Conservation (phyloP, 2,888 invertebrate species). For the Hemithea aestivaria region DNA sequence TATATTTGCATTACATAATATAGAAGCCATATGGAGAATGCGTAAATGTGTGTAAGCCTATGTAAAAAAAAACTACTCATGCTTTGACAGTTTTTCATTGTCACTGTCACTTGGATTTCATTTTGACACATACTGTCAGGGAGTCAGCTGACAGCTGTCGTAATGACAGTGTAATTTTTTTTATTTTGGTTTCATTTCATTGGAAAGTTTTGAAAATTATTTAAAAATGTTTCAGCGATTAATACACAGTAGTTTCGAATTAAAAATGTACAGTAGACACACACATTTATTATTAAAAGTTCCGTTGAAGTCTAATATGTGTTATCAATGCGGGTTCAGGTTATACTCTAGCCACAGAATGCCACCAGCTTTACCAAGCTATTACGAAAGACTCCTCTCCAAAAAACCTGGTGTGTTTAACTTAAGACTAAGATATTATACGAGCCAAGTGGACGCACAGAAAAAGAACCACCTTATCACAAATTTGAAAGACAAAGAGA, state of each 20-base stretch:
- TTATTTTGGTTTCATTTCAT: slow-evolving; percentile 28
- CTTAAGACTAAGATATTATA: slow-evolving; percentile 51
- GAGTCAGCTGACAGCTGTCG: slow-evolving; percentile 15
- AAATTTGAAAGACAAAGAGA: slow-evolving; percentile 42
- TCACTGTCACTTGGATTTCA: too few relatives aligned
- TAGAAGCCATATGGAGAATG: too few relatives aligned
- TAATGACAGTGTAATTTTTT: slow-evolving; percentile 32
- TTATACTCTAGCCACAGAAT: slow-evolving; percentile 58
- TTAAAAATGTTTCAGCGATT: slow-evolving; percentile 61
- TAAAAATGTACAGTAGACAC: slow-evolving; percentile 53
- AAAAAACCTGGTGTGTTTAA: slow-evolving; percentile 47
- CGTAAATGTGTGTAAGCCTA: too few relatives aligned
- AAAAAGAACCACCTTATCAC: slow-evolving; percentile 53
- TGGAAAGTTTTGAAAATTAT: slow-evolving; percentile 33
- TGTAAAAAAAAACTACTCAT: too few relatives aligned
- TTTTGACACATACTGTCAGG: not conserved
- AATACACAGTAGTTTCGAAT: slow-evolving; percentile 52
- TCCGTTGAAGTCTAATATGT: slow-evolving; percentile 42
- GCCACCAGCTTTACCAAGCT: slow-evolving; percentile 45
- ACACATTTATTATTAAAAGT: slow-evolving; percentile 47
- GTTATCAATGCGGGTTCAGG: slow-evolving; percentile 63
- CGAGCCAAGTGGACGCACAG: slow-evolving; percentile 60
- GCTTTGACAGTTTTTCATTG: too few relatives aligned
- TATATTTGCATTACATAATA: too few relatives aligned
- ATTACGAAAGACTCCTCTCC: slow-evolving; percentile 53